Evolutionary conservation across 2,888 invertebrate species (phyloP).

Genomic region (Tetragonisca angustula): DNA sequence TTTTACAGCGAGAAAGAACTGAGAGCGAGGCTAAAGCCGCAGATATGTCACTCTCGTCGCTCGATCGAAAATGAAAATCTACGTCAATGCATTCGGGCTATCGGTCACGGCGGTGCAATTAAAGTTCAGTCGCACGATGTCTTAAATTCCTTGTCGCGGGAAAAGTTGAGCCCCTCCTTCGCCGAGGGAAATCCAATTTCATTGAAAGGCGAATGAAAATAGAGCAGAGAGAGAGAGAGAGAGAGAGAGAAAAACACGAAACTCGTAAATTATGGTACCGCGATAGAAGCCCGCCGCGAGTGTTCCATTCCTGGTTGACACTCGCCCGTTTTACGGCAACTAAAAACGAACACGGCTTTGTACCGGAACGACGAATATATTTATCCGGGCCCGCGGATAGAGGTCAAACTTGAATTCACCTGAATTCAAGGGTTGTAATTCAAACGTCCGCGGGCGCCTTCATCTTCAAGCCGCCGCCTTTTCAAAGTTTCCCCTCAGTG

Average conservation of each 20-base stretch:
- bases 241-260: conserved; percentile 1
- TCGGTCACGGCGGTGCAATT: neutral
- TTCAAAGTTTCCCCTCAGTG: conserved; percentile 44
- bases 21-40: neutral
- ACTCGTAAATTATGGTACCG: conserved; percentile 27
- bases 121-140: neutral
- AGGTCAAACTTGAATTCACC: conserved; percentile 70
- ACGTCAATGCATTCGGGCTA: neutral
- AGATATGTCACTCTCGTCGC: neutral
- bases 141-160: neutral
- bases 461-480: conserved; percentile 61
- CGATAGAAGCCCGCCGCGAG: conserved; percentile 7
- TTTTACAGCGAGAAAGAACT: neutral
- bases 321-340: conserved; percentile 48
- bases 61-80: neutral
- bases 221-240: neutral
- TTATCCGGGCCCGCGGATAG: conserved; percentile 62
- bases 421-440: conserved; percentile 68
- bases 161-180: neutral
- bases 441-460: conserved; percentile 64
- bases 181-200: conserved; percentile 4
- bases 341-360: conserved; percentile 56
- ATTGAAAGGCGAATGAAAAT: conserved; percentile 5
- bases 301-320: conserved; percentile 53
- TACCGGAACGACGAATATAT: conserved; percentile 55